Evolutionary conservation across 2,113 vertebrate species (phyloP).

Genomic region (Pogona vitticeps): DNA sequence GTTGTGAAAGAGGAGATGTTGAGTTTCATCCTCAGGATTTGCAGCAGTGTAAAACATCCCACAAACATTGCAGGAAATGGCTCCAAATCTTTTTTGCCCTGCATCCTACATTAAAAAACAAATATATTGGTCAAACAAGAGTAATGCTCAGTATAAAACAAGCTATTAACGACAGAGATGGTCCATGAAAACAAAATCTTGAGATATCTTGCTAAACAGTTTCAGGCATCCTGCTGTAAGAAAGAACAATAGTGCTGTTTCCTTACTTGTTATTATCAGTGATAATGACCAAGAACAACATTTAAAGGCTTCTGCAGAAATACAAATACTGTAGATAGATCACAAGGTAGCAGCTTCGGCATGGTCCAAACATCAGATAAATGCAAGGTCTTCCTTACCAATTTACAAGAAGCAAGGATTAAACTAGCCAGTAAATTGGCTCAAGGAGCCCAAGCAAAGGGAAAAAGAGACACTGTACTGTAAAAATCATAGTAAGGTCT

Average conservation of each 20-base stretch:
- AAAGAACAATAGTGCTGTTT: not conserved
- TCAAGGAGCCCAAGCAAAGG: not conserved
- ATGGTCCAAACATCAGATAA: not conserved
- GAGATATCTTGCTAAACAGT: no score
- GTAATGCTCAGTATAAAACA: not conserved
- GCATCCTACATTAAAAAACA: constrained; percentile 82
- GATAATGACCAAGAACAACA: not conserved
- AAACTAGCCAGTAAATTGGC: not conserved
- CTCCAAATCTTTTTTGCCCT: constrained; percentile 94
- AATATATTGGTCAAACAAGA: not conserved
- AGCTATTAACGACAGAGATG: not conserved
- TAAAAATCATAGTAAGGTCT: no score
- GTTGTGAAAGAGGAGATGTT: constrained; percentile 97
- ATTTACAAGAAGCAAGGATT: not conserved
- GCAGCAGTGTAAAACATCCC: constrained; percentile 97
- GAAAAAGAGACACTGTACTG: not conserved
- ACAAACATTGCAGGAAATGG: constrained; percentile 92
- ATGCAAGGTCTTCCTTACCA: not conserved
- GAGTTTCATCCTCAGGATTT: constrained; percentile 95
- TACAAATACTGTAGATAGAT: no score
- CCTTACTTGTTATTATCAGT: not conserved
- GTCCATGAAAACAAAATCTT: not conserved
- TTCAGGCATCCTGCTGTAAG: constrained; percentile 4
- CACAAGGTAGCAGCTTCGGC: not conserved
- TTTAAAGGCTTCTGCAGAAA: not conserved